These are phyloP conservation scores for Centropristis striata DNA, from an alignment of 2,113 vertebrate genomes.

Conservation along the genomic window DNA sequence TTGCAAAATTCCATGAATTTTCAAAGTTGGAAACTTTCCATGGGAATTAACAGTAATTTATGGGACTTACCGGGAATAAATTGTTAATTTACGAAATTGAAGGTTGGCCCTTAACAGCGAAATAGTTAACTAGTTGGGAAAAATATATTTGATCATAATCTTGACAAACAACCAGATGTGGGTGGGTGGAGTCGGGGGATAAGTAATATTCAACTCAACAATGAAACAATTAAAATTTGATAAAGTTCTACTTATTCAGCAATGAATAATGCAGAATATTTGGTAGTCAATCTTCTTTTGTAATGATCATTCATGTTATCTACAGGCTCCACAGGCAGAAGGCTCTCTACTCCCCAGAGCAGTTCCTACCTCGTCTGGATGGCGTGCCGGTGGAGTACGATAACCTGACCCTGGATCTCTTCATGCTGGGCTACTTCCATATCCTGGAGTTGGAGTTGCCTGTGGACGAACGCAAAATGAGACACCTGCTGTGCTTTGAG, in stretches of 20 bases:
- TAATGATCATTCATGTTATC: not conserved
- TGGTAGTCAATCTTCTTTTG: not conserved
- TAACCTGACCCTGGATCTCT: slow-evolving; percentile 92
- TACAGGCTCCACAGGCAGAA: slow-evolving; percentile 82
- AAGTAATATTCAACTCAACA: no score
- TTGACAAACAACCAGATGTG: no score
- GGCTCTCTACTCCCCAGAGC: slow-evolving; percentile 91
- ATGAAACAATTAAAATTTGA: no score
- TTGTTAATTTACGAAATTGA: no score
- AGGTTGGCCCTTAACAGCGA: no score
- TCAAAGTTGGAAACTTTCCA: no score
- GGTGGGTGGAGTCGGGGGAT: no score
- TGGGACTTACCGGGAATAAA: no score
- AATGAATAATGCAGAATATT: not conserved
- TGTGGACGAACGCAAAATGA: slow-evolving; percentile 90
- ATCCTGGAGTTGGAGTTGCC: slow-evolving; percentile 94
- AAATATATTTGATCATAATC: no score
- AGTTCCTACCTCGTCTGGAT: slow-evolving; percentile 89
- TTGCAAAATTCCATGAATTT: no score
- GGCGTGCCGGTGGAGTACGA: slow-evolving; percentile 87
- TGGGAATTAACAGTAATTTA: no score
- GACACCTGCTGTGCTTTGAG: slow-evolving; percentile 97
- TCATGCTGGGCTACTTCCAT: slow-evolving; percentile 98
- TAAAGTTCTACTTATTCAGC: not conserved
- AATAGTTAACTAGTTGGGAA: no score